phyloP scores from a whole-genome alignment of 2,797 vertebrate genomes.

The Synanceia verrucosa region DNA sequence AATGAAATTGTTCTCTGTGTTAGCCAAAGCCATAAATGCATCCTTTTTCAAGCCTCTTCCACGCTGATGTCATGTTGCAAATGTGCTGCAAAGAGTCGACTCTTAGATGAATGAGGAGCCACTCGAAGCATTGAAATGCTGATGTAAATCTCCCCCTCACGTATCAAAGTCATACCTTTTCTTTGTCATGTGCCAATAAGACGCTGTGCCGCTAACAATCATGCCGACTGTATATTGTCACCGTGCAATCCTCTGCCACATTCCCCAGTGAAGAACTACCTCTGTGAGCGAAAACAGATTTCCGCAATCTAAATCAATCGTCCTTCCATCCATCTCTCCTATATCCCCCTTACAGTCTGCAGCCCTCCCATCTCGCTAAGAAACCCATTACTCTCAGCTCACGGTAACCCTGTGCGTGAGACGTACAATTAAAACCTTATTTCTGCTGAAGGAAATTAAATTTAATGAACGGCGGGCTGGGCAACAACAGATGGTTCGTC shows the following conservation, averaged over 20 bases:
- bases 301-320: constrained; percentile 61
- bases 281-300: constrained; percentile 44
- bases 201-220: constrained; percentile 32
- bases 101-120: constrained; percentile 21
- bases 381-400: constrained; percentile 69
- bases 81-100: constrained; percentile 11
- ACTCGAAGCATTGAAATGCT: constrained; percentile 15
- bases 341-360: constrained; percentile 39
- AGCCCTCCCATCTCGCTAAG: constrained; percentile 61
- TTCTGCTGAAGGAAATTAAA: constrained; percentile 79
- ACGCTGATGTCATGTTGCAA: constrained; percentile 10
- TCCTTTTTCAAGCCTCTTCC: neutral
- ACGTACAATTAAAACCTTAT: constrained; percentile 81
- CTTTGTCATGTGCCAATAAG: constrained; percentile 57
- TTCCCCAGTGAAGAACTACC: constrained; percentile 46
- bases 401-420: constrained; percentile 37
- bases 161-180: constrained; percentile 26
- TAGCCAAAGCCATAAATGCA: neutral
- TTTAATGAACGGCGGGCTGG: constrained; percentile 81
- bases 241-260: constrained; percentile 26
- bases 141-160: constrained; percentile 27
- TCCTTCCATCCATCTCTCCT: constrained; percentile 53
- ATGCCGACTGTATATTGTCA: constrained; percentile 14
- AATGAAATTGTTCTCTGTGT: neutral
- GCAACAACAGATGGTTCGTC: constrained; percentile 83